Percentiles rank a stretch among this genome's conserved stretches.
phyloP scores from a whole-genome alignment of 2,888 invertebrate genomes.

The Lottia gigantea region DNA sequence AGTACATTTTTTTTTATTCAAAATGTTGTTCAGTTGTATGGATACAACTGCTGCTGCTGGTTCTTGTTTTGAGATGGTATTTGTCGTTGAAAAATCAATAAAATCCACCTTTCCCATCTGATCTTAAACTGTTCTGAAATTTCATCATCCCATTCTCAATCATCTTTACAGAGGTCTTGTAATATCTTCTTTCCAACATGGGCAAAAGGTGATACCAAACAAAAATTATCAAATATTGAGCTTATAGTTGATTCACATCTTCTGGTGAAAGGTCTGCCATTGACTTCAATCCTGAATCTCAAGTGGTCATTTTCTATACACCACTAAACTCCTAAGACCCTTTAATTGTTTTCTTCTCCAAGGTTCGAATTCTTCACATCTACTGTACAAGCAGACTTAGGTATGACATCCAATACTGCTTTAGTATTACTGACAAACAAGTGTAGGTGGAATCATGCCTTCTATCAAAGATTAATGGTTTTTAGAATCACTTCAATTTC shows the following conservation, averaged over 20 bases:
- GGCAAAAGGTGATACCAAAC: slow-evolving; percentile 17
- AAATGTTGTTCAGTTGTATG: not conserved
- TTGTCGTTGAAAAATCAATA: not conserved
- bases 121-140: not conserved
- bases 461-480: slow-evolving; percentile 10
- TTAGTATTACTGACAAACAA: slow-evolving; percentile 21
- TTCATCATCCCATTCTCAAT: slow-evolving; percentile 13
- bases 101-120: slow-evolving; percentile 16
- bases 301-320: slow-evolving; percentile 23
- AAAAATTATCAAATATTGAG: slow-evolving; percentile 15
- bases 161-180: slow-evolving; percentile 11
- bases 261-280: slow-evolving; percentile 16
- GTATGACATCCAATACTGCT: slow-evolving; percentile 19
- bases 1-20: not conserved
- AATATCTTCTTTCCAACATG: slow-evolving; percentile 11
- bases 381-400: slow-evolving; percentile 12
- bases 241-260: slow-evolving; percentile 5
- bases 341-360: slow-evolving; percentile 14
- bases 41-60: not conserved
- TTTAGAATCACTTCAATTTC: slow-evolving; percentile 20
- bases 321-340: slow-evolving; percentile 32
- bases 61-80: not conserved
- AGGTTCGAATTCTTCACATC: slow-evolving; percentile 9
- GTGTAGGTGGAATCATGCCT: slow-evolving; percentile 20
- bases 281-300: slow-evolving; percentile 13